Conservation (phyloP, 2,888 invertebrate species). For the Brachyopa scutellaris region DNA sequence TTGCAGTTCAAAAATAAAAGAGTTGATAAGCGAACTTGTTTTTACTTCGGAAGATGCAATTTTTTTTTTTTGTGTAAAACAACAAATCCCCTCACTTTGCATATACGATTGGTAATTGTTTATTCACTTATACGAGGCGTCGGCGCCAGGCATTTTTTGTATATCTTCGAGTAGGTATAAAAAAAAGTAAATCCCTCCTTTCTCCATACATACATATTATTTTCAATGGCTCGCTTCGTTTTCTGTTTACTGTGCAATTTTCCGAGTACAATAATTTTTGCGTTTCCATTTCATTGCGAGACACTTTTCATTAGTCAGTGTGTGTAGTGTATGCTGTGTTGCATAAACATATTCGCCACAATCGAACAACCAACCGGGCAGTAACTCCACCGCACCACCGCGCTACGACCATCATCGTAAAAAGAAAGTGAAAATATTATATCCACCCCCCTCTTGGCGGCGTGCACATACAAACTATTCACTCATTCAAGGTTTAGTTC, state of each 20-base stretch:
- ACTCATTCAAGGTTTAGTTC: conserved; percentile 70
- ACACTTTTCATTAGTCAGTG: conserved; percentile 55
- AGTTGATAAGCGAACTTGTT: conserved; percentile 34
- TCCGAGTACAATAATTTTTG: conserved; percentile 53
- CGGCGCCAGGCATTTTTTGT: conserved; percentile 35
- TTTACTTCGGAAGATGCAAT: conserved; percentile 16
- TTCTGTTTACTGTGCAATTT: conserved; percentile 39
- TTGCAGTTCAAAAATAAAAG: conserved; percentile 25
- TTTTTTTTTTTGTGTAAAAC: conserved; percentile 15
- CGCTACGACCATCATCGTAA: conserved; percentile 31
- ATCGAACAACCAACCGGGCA: conserved; percentile 2
- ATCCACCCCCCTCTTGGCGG: conserved; percentile 27
- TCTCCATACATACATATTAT: background rate
- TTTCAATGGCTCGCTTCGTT: conserved; percentile 4
- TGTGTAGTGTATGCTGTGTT: conserved; percentile 16
- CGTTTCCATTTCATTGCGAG: conserved; percentile 59
- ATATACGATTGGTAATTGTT: conserved; percentile 38
- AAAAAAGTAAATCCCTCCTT: background rate
- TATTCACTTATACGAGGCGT: conserved; percentile 38
- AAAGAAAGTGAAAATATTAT: conserved; percentile 66
- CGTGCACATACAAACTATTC: conserved; percentile 23
- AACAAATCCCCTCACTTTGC: conserved; percentile 29
- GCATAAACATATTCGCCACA: conserved; percentile 58
- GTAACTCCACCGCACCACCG: conserved; percentile 3
- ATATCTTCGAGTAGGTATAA: too few relatives aligned